Conservation (phyloP, 2,113 vertebrate species). For the Spizaetus ornatus region DNA sequence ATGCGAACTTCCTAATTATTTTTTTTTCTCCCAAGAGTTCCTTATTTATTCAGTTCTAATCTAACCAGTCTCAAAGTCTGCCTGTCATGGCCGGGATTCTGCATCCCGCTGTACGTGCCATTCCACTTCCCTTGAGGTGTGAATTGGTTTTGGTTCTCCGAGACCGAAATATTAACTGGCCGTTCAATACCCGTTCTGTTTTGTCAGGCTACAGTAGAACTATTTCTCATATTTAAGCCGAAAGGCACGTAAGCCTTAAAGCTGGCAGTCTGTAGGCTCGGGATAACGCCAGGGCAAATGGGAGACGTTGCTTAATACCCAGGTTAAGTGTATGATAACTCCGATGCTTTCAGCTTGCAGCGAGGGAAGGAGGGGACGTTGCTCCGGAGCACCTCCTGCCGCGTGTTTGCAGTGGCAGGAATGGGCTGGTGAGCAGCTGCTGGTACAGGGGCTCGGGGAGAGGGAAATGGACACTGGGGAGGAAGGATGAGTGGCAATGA, state of each 20-base stretch:
- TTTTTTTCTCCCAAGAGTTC: background rate
- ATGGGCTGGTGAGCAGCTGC: slow-evolving; percentile 33
- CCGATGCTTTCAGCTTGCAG: background rate
- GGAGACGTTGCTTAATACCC: slow-evolving; percentile 16
- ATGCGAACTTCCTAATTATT: background rate
- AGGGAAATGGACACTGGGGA: slow-evolving; percentile 60
- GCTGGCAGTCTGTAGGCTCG: background rate
- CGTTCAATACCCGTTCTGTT: background rate
- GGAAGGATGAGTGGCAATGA: slow-evolving; percentile 69
- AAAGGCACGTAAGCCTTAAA: slow-evolving; percentile 12
- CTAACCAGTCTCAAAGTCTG: background rate
- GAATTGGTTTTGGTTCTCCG: background rate
- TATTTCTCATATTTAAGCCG: background rate
- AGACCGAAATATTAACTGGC: background rate
- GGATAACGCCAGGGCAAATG: background rate
- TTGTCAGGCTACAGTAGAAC: slow-evolving; percentile 1
- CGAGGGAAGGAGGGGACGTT: background rate
- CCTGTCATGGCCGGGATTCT: background rate
- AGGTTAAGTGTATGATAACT: background rate
- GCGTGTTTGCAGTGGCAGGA: background rate
- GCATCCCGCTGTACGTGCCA: background rate
- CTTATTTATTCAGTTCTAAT: background rate
- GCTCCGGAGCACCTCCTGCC: slow-evolving; percentile 24
- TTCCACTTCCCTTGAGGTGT: slow-evolving; percentile 17
- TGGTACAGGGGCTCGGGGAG: slow-evolving; percentile 21